Conservation (phyloP, 2,797 vertebrate species). For the Tokudaia muenninki region DNA sequence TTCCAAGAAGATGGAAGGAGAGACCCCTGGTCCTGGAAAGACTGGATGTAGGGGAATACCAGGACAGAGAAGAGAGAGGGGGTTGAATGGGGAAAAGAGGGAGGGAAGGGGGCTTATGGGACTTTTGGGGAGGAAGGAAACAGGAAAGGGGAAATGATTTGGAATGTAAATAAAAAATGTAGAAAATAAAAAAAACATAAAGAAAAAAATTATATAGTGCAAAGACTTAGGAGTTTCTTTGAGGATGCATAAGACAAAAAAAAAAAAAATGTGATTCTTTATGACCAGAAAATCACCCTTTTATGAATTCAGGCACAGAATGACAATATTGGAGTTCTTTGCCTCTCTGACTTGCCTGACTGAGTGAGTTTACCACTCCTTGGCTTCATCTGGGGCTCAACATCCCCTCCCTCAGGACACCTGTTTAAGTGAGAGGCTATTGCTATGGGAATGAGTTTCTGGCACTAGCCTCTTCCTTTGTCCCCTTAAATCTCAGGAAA, state of each 20-base stretch:
- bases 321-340: neutral
- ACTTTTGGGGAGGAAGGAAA: too few species aligned
- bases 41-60: too few species aligned
- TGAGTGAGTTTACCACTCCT: neutral
- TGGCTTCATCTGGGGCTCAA: neutral
- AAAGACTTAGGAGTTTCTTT: neutral
- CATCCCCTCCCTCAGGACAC: neutral
- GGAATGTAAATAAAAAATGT: too few species aligned
- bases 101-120: too few species aligned
- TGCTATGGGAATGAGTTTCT: neutral
- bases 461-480: neutral
- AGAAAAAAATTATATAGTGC: neutral
- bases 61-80: too few species aligned
- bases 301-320: neutral
- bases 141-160: too few species aligned
- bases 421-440: neutral
- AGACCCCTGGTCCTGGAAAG: too few species aligned
- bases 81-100: too few species aligned
- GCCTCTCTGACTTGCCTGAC: neutral
- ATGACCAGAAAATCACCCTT: neutral
- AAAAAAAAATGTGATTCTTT: neutral
- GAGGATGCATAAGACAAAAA: neutral
- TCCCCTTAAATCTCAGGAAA: conserved; percentile 52
- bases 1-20: too few species aligned
- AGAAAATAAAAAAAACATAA: too few species aligned